Evolutionary conservation across 2,113 vertebrate genomes (phyloP).

Genomic region (Eupsittula cactorum): DNA sequence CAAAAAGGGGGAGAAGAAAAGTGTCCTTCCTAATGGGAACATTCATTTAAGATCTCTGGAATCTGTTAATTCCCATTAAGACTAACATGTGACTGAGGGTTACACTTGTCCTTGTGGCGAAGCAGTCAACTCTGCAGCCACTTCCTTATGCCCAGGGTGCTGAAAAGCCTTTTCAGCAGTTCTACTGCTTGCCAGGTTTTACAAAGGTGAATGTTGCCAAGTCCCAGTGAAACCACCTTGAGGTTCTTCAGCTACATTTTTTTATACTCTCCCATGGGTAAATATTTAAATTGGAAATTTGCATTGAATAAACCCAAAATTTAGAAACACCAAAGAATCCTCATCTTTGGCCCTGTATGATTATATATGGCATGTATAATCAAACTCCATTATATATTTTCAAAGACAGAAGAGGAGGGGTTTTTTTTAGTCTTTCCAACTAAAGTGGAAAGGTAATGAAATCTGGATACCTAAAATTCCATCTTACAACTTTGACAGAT

Average conservation of each 20-base stretch:
- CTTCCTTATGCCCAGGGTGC: neutral
- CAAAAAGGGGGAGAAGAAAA: neutral
- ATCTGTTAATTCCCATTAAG: slow-evolving; percentile 9
- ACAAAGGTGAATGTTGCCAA: neutral
- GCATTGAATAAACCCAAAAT: neutral
- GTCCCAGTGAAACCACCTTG: neutral
- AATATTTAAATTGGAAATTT: neutral
- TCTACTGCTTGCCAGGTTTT: neutral
- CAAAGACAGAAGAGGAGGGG: neutral
- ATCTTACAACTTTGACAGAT: neutral
- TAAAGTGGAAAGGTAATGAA: neutral
- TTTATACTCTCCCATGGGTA: neutral
- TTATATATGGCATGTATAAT: neutral
- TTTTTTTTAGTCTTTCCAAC: neutral
- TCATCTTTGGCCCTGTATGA: neutral
- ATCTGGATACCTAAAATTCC: neutral
- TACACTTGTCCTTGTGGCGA: neutral
- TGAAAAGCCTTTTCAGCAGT: neutral
- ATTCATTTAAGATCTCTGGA: neutral
- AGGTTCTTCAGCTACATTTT: neutral
- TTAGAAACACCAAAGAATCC: neutral
- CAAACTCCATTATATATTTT: neutral
- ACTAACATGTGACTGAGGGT: neutral
- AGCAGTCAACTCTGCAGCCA: neutral
- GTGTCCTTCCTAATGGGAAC: neutral